Evolutionary conservation across 1,140 invertebrate species (phyloP), one percentile per base, ranked within the genome.

Genomic region (Bombus confusus): DNA sequence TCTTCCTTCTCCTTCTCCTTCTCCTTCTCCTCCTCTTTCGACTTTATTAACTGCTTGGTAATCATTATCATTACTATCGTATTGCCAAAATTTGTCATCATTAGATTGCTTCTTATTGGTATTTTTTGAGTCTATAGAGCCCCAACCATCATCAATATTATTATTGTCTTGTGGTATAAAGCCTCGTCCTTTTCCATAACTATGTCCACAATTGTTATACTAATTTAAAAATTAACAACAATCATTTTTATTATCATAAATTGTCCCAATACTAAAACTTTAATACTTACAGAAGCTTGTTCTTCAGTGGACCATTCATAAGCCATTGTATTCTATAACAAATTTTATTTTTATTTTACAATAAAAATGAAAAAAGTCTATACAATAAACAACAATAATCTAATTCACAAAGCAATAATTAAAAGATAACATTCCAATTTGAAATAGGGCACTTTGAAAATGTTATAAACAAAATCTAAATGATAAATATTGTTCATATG

Each of bases 131-230:
- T 0, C 86, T 22, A 22, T 22, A 22, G 18, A 8, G 0, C 22
- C 85, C 52, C 52, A 31, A 31, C 9, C 31, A 76, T 43, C 69
- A 10, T 86, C 86, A 34, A 90, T 76, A 0, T 81, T 47, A 59
- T 92, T 90, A 66, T 90, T 87, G 3, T 86, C 81, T 1, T 78
- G 82, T 2, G 82, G 1, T 64, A 86, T 82, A 52, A 89, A 91
- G 0, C 93, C 93, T 64, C 93, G 86, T 25, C 94, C 94, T 75
- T 88, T 91, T 13, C 92, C 89, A 52, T 87, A 92, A 66, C 87
- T 87, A 28, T 83, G 87, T 10, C 92, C 93, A 39, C 73, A 85
- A 52, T 90, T 89, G 0, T 88, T 86, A 69, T 80, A 81, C 91
- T 94, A 43, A 41, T 69, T 75, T 47, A 34, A 77, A 74, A 37